Evolutionary conservation across 2,888 invertebrate species (phyloP), one percentile per base, ranked within the genome.

Genomic region (Melitaea athalia): DNA sequence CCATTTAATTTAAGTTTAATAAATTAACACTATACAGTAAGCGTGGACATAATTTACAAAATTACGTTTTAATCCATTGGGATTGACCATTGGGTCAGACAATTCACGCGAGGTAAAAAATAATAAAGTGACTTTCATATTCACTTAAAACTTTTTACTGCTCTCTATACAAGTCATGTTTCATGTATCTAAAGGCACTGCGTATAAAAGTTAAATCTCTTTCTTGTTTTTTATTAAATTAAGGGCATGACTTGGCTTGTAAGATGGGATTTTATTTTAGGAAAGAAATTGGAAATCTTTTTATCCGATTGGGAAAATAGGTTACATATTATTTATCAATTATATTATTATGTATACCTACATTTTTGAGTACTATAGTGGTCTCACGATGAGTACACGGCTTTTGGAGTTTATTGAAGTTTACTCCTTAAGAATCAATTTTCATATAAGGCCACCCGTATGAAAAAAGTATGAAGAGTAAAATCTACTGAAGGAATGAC

Each of bases 21-120:
- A 67, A 67, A 61, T 61, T 55, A 62, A 62, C 60, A 61, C 61
- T 53, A 57, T 55, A 52, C 49, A 60, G 33, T 60, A 55, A n/a
- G 59, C 63, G 52, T 50, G 11, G 47, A 60, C 52, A 53, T 60
- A 63, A 65, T 70, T 67, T 64, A 63, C 45, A 67, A 67, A 60
- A 70, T 63, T 67, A 60, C 47, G 60, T 63, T 43, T 60, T 55
- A 63, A 8, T 63, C 69, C 65, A n/a, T n/a, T n/a, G n/a, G n/a
- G n/a, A n/a, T n/a, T n/a, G n/a, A n/a, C 67, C 60, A 17, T 55
- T n/a, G n/a, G 60, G 62, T 52, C 53, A 33, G 33, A 61, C 60
- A 64, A 38, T 67, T 63, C 69, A 70, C 69, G 47, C 47, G 47
- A 49, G 47, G 47, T n/a, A 61, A 63, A n/a, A 69, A 67, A 67